phyloP scores from a whole-genome alignment of 2,113 vertebrate genomes.

The Panthera uncia region DNA sequence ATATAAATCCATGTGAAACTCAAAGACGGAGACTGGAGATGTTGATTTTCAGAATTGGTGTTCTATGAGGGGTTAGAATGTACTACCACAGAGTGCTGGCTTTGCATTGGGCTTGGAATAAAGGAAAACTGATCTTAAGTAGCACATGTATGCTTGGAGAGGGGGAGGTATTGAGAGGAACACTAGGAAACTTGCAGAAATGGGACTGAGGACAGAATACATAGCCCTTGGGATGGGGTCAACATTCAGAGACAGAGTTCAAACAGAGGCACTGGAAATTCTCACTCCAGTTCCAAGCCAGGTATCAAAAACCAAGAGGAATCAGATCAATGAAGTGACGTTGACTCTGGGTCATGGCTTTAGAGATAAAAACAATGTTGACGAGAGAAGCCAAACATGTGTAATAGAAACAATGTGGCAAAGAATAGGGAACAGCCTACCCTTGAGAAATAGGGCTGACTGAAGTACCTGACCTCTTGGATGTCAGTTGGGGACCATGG shows the following conservation, averaged over 20 bases:
- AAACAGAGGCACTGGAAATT: slow-evolving; percentile 21
- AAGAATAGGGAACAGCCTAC: not conserved
- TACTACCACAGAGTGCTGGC: not conserved
- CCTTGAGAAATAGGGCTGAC: not conserved
- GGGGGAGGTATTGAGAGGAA: not conserved
- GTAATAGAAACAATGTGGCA: not conserved
- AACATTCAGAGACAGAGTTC: slow-evolving; percentile 5
- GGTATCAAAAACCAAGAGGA: slow-evolving; percentile 12
- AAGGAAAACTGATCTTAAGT: slow-evolving; percentile 30
- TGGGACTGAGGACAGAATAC: slow-evolving; percentile 7
- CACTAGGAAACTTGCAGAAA: not conserved
- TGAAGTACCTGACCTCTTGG: not conserved
- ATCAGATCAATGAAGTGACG: not conserved
- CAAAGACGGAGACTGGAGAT: slow-evolving; percentile 11
- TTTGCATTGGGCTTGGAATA: slow-evolving; percentile 17
- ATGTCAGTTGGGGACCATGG: not conserved
- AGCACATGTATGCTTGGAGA: not conserved
- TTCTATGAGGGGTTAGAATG: not conserved
- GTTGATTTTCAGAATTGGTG: slow-evolving; percentile 22
- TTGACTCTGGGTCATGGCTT: slow-evolving; percentile 3
- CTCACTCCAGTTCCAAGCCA: not conserved
- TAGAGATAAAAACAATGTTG: not conserved
- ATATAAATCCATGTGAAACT: slow-evolving; percentile 30
- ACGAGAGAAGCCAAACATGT: not conserved
- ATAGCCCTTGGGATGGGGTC: not conserved